Conservation (phyloP, 2,113 vertebrate genomes). For the Oostethus manadensis region DNA sequence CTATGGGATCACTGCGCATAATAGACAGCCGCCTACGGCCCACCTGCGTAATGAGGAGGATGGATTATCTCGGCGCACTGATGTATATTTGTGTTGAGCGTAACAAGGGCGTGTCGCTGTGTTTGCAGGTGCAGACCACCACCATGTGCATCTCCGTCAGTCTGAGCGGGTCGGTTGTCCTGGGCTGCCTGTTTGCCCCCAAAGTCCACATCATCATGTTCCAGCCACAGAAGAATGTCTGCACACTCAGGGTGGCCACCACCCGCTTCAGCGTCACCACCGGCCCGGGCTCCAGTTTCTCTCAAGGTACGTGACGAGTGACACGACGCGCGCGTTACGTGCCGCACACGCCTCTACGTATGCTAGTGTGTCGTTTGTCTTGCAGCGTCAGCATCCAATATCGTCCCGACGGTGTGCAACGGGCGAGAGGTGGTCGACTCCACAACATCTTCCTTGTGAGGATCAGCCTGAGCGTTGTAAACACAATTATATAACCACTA, state of each 20-base stretch:
- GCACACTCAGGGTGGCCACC: constrained; percentile 82
- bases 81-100: not conserved
- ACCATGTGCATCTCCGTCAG: constrained; percentile 98
- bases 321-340: not conserved
- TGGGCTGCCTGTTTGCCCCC: constrained; percentile 92
- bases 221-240: constrained; percentile 96
- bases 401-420: constrained; percentile 92
- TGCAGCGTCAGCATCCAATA: constrained; percentile 80
- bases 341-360: not conserved
- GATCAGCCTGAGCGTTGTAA: constrained; percentile 55
- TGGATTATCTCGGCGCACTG: no score
- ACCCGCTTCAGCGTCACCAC: constrained; percentile 84
- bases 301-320: constrained; percentile 77
- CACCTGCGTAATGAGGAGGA: no score
- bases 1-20: no score
- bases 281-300: constrained; percentile 77
- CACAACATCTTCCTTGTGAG: constrained; percentile 93
- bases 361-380: constrained; percentile 18
- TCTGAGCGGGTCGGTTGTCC: constrained; percentile 93
- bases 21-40: no score
- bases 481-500: constrained; percentile 67
- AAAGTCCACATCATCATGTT: constrained; percentile 97
- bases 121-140: constrained; percentile 90
- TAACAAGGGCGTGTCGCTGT: not conserved
- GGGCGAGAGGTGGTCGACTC: constrained; percentile 95